phyloP scores from a whole-genome alignment of 1,140 invertebrate species.

The Bombus huntii region DNA sequence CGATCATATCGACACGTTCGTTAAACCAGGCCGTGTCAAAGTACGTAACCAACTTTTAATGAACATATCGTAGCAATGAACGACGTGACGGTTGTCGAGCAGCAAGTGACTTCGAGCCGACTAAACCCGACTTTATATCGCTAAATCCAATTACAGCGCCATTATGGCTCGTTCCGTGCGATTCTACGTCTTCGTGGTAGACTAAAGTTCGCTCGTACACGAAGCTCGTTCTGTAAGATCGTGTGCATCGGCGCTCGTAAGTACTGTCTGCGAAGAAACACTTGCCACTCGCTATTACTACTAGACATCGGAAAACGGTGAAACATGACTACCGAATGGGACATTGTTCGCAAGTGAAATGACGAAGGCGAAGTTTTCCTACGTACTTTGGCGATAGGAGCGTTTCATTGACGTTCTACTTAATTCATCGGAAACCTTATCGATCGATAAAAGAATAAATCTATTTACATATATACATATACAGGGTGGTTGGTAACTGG shows the following conservation, averaged over 20 bases:
- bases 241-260: not conserved
- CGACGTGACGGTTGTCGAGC: not conserved
- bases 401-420: not conserved
- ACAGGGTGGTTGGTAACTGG: too few species aligned
- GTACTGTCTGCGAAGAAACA: not conserved
- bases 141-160: conserved; percentile 36
- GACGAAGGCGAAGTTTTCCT: not conserved
- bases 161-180: conserved; percentile 26
- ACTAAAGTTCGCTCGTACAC: not conserved
- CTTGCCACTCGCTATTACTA: not conserved
- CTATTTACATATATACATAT: too few species aligned
- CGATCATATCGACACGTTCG: not conserved
- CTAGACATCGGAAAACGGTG: not conserved
- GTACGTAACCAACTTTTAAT: conserved; percentile 11
- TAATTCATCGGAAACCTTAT: too few species aligned
- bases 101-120: conserved; percentile 5
- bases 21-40: not conserved
- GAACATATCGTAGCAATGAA: conserved; percentile 21
- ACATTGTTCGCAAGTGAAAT: not conserved
- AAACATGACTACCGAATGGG: not conserved
- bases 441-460: too few species aligned
- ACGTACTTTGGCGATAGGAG: not conserved
- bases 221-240: not conserved
- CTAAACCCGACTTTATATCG: conserved; percentile 35
- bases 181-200: not conserved